These are phyloP conservation scores for Rotaria magnacalcarata DNA, from an alignment of 2,888 invertebrate genomes.

Conservation along the genomic window DNA sequence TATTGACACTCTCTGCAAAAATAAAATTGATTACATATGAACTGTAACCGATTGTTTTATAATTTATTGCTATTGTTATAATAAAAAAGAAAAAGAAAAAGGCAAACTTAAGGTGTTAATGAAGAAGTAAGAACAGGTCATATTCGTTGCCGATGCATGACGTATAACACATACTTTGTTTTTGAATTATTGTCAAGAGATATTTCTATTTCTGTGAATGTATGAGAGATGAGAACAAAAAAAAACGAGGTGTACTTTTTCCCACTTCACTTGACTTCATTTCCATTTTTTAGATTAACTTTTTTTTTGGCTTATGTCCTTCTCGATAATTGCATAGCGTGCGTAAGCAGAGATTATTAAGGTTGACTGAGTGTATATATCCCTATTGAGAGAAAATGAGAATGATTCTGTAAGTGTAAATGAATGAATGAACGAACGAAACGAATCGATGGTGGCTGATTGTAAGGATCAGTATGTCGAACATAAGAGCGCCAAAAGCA, in stretches of 20 bases:
- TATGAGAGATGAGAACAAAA: conserved; percentile 4
- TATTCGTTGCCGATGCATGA: conserved; percentile 16
- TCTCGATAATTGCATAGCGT: conserved; percentile 14
- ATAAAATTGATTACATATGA: background rate
- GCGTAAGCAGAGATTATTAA: conserved; percentile 14
- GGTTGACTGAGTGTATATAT: background rate
- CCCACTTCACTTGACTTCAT: conserved; percentile 29
- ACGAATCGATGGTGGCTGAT: background rate
- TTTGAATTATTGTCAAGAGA: too few relatives aligned
- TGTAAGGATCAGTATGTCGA: conserved; percentile 11
- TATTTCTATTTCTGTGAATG: background rate
- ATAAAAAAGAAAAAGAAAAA: background rate
- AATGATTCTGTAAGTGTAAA: background rate
- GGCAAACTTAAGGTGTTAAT: background rate
- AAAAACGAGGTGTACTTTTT: background rate
- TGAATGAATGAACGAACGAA: background rate
- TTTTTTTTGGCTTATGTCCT: background rate
- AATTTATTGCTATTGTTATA: conserved; percentile 9
- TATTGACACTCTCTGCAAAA: background rate
- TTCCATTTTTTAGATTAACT: conserved; percentile 16
- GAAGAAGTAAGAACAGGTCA: background rate
- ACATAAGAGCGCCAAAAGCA: conserved; percentile 15
- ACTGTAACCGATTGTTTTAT: conserved; percentile 8
- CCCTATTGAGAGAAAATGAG: background rate
- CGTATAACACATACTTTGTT: background rate